Evolutionary conservation across 2,888 invertebrate genomes (phyloP).

Genomic region (Acanthosepion esculentum): DNA sequence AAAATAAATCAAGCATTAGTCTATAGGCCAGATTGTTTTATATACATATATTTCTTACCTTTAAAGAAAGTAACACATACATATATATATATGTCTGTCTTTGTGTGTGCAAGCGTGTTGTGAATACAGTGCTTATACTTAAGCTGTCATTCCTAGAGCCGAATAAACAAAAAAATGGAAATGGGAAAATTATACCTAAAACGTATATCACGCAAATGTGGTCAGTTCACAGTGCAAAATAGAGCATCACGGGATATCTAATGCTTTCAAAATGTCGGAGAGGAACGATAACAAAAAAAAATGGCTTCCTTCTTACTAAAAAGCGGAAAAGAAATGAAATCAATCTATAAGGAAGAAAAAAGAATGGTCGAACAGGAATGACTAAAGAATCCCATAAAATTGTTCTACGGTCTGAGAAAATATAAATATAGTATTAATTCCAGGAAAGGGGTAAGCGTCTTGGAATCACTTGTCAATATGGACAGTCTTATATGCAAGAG

Average conservation of each 20-base stretch:
- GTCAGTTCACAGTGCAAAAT: background rate
- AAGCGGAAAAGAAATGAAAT: background rate
- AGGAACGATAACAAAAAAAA: background rate
- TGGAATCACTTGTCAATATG: slow-evolving; percentile 18
- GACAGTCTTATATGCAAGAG: background rate
- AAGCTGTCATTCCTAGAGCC: background rate
- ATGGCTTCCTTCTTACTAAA: too few species aligned
- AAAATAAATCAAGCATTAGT: too few species aligned
- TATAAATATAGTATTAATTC: background rate
- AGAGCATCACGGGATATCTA: background rate
- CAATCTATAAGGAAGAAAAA: background rate
- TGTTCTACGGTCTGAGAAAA: background rate
- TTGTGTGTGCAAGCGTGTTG: too few species aligned
- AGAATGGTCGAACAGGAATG: background rate
- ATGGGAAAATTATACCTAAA: background rate
- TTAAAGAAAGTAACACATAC: too few species aligned
- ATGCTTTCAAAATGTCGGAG: background rate
- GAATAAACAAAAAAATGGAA: background rate
- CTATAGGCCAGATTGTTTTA: too few species aligned
- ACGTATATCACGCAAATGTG: background rate
- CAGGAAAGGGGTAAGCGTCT: background rate
- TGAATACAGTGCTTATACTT: background rate
- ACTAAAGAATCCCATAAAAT: background rate
- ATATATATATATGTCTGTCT: too few species aligned
- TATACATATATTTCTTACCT: too few species aligned